phyloP scores from a whole-genome alignment of 2,888 invertebrate species.

The Ophion slaviceki region DNA sequence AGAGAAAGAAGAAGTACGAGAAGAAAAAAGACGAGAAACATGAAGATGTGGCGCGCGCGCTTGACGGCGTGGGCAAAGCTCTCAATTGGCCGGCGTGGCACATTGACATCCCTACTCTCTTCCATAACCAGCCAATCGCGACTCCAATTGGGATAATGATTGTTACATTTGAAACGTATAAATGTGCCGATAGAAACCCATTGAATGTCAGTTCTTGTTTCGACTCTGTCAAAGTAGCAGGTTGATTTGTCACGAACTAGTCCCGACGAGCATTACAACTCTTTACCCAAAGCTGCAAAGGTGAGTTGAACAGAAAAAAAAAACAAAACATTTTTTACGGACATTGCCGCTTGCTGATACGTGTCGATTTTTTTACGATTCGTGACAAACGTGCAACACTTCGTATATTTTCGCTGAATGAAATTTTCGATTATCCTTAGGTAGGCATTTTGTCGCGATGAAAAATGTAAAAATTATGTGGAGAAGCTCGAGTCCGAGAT shows the following conservation, averaged over 20 bases:
- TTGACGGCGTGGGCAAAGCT: conserved; percentile 48
- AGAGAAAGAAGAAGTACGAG: conserved; percentile 17
- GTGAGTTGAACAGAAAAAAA: background rate
- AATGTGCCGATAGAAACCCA: conserved; percentile 79
- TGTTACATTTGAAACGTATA: conserved; percentile 82
- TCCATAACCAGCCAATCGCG: conserved; percentile 77
- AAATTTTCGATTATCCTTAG: background rate
- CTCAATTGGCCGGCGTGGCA: conserved; percentile 63
- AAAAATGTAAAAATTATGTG: background rate
- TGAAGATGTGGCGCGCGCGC: conserved; percentile 43
- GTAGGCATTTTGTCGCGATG: background rate
- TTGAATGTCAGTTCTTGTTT: conserved; percentile 75
- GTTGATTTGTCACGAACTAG: background rate
- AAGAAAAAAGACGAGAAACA: conserved; percentile 24
- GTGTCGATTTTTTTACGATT: too few relatives aligned
- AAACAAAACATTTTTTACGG: background rate
- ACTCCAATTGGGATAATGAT: conserved; percentile 78
- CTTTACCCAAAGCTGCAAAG: conserved; percentile 1
- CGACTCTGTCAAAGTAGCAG: conserved; percentile 64
- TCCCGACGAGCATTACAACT: background rate
- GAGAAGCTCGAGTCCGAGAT: too few relatives aligned
- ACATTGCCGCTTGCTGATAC: too few relatives aligned
- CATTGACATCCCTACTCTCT: conserved; percentile 50
- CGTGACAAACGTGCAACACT: too few relatives aligned
- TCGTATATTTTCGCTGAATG: too few relatives aligned